A percentile compares a stretch with the other conserved stretches of the same genome.
Evolutionary conservation across 2,888 invertebrate genomes (phyloP).

Genomic region (Dastarcus helophoroides): DNA sequence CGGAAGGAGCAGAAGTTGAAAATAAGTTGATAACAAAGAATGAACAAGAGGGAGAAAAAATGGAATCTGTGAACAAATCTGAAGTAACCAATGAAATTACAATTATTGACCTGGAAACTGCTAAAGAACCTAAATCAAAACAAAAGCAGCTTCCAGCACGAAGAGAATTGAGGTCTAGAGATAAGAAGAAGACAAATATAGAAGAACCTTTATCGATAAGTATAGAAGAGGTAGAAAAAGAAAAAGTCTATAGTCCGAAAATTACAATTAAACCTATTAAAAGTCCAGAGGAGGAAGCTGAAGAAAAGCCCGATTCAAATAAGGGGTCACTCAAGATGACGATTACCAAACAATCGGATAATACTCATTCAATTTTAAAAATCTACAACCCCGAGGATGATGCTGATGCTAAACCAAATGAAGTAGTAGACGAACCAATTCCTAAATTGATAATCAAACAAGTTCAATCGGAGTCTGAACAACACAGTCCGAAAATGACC

Average conservation of each 20-base stretch:
- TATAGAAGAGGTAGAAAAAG: slow-evolving; percentile 23
- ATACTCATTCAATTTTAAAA: slow-evolving; percentile 33
- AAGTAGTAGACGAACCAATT: slow-evolving; percentile 15
- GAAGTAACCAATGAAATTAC: not conserved
- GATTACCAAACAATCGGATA: slow-evolving; percentile 34
- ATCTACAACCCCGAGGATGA: slow-evolving; percentile 29
- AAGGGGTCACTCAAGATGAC: slow-evolving; percentile 33
- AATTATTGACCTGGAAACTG: slow-evolving; percentile 2
- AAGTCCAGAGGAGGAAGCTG: slow-evolving; percentile 22
- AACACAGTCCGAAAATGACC: slow-evolving; percentile 36
- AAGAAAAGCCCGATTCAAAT: slow-evolving; percentile 21
- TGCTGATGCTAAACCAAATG: slow-evolving; percentile 11
- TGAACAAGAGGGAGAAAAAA: not conserved
- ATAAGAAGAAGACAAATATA: slow-evolving; percentile 6
- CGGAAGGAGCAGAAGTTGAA: slow-evolving; percentile 3
- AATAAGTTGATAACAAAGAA: not conserved
- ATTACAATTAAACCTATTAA: slow-evolving; percentile 35
- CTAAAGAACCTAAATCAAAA: too few relatives aligned
- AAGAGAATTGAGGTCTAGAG: too few relatives aligned
- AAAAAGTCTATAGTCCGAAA: slow-evolving; percentile 30
- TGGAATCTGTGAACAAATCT: not conserved
- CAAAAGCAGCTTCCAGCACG: too few relatives aligned
- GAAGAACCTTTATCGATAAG: slow-evolving; percentile 18
- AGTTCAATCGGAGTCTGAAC: slow-evolving; percentile 21
- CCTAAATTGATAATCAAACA: slow-evolving; percentile 30